phyloP scores from a whole-genome alignment of 2,113 vertebrate species.

The Gopherus flavomarginatus region DNA sequence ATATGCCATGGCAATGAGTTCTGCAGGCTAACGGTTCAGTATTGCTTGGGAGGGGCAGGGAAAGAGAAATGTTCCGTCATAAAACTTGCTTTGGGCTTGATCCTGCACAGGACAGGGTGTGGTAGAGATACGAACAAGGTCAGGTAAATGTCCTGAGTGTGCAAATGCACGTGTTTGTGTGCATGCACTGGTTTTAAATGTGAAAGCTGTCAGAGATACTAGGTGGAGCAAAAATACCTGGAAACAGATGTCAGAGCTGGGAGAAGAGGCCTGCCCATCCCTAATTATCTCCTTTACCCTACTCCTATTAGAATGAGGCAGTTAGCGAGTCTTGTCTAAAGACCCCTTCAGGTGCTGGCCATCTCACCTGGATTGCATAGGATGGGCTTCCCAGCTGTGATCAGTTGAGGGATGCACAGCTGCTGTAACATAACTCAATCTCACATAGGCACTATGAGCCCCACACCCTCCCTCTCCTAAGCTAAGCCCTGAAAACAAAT shows the following conservation, averaged over 20 bases:
- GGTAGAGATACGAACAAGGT: neutral
- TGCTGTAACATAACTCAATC: slow-evolving; percentile 15
- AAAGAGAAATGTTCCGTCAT: neutral
- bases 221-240: neutral
- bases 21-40: neutral
- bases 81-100: neutral
- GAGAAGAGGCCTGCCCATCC: neutral
- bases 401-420: neutral
- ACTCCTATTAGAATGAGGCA: neutral
- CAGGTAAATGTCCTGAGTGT: neutral
- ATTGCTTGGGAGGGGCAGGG: neutral
- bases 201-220: neutral
- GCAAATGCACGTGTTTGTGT: neutral
- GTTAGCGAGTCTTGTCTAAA: neutral
- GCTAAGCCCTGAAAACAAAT: slow-evolving; percentile 62
- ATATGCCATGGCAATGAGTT: rapidly evolving
- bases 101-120: neutral
- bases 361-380: neutral
- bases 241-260: neutral
- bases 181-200: neutral
- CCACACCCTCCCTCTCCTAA: neutral
- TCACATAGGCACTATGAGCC: neutral
- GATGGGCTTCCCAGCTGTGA: neutral
- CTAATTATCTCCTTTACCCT: neutral
- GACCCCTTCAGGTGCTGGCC: neutral